Evolutionary conservation across 2,797 vertebrate species (phyloP), one percentile per base, ranked within the genome.

Genomic region (Mus spretus): DNA sequence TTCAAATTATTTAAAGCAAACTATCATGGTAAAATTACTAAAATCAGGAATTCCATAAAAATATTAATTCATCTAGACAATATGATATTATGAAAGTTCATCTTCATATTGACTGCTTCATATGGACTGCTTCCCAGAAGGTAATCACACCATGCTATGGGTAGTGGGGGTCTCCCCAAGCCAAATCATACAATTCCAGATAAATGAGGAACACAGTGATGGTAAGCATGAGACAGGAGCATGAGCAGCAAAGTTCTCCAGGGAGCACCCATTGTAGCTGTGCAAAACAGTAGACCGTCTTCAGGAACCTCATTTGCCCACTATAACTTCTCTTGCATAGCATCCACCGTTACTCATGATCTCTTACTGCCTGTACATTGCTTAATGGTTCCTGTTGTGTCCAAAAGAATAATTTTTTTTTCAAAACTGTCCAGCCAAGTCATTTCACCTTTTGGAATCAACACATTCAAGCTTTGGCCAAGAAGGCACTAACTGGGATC

Each of bases 361-460:
- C n/a, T 40, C 61, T n/a, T 70, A 31, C 0, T 83, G 37, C 34
- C 9, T 84, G 3, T 79, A 47, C 4, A 47, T 81, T 61, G 65
- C 19, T 91, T 94, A 57, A 59, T 80, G 74, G 70, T 85, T 92
- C 55, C 77, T 85, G 63, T 57, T 61, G 9, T 93, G 82, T 59
- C 20, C 22, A 74, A 72, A 89, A 85, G 86, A 95, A 90, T 90
- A 82, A 80, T 47, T 28, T 50, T 47, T 47, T 47, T 50, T 12
- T 50, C 50, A 50, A 50, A 50, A 50, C 50, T 50, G 53, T 31
- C 75, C 83, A 95, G 59, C 9, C 47, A 91, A 26, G n/a, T 14
- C 47, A 77, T 19, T 70, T 94, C 79, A 6, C 55, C 57, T 63
- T 57, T 57, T 65, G 40, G 57, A 22, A 55, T 82, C 67, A 80